Percentiles rank a stretch among this genome's conserved stretches.
Evolutionary conservation across 1,140 invertebrate species (phyloP).

Genomic region (Wasmannia auropunctata): DNA sequence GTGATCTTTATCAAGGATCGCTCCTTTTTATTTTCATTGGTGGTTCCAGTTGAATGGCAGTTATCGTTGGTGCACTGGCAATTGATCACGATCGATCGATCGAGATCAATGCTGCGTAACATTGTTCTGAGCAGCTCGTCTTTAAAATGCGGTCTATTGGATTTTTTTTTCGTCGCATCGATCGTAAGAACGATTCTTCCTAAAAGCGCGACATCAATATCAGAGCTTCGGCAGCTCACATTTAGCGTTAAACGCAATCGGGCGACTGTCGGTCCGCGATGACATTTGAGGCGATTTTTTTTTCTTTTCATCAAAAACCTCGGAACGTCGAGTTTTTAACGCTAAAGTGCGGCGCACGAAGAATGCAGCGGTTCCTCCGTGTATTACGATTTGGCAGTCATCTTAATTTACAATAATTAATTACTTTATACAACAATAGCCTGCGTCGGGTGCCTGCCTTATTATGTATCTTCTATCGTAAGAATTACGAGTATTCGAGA

Average conservation of each 20-base stretch:
- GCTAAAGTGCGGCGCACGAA: neutral
- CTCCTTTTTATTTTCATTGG: conserved; percentile 3
- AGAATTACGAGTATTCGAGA: conserved; percentile 55
- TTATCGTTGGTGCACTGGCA: conserved; percentile 26
- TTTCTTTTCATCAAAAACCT: neutral
- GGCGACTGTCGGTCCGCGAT: neutral
- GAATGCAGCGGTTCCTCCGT: neutral
- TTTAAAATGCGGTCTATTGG: conserved; percentile 17
- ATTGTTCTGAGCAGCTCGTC: conserved; percentile 11
- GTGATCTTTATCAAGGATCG: too few relatives aligned
- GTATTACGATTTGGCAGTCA: conserved; percentile 66
- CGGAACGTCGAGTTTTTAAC: conserved; percentile 2
- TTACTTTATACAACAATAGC: conserved; percentile 58
- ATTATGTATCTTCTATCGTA: conserved; percentile 22
- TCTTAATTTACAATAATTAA: conserved; percentile 47
- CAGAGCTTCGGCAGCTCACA: neutral
- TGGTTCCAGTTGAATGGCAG: conserved; percentile 57
- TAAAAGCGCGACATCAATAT: conserved; percentile 7
- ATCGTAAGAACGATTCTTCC: neutral
- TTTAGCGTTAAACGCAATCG: conserved; percentile 19
- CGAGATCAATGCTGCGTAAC: conserved; percentile 1
- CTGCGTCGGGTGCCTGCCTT: conserved; percentile 32
- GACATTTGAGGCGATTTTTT: conserved; percentile 1
- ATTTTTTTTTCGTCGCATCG: conserved; percentile 3
- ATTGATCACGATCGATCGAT: conserved; percentile 27